Percentiles rank a stretch among this genome's conserved stretches.
phyloP scores from a whole-genome alignment of 2,113 vertebrate genomes.

The Hyaena hyaena region DNA sequence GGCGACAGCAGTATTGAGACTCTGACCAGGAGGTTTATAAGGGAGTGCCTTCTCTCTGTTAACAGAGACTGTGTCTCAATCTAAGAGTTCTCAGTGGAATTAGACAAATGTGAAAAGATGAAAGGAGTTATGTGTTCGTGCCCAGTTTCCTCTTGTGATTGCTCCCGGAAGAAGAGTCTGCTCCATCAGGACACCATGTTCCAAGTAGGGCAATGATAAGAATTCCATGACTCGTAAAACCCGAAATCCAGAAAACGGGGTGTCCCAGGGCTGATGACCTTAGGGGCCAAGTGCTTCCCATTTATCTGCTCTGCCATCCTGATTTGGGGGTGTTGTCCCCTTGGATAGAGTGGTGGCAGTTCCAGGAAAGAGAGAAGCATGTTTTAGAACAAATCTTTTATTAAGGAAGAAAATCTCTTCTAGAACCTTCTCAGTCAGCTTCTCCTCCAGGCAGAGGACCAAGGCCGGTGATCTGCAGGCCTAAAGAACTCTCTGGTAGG shows the following conservation, averaged over 20 bases:
- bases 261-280: too few relatives aligned
- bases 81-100: background rate
- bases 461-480: too few relatives aligned
- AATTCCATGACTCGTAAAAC: background rate
- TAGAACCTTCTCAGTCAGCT: too few relatives aligned
- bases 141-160: background rate
- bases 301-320: background rate
- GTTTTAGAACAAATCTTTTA: too few relatives aligned
- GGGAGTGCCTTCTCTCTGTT: background rate
- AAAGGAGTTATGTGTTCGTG: background rate
- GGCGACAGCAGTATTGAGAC: background rate
- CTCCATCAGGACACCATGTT: background rate
- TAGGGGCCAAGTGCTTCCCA: background rate
- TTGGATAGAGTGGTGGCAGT: too few relatives aligned
- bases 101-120: background rate
- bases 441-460: too few relatives aligned
- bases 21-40: background rate
- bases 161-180: background rate
- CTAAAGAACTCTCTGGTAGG: too few relatives aligned
- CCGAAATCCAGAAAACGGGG: background rate
- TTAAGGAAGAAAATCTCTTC: too few relatives aligned
- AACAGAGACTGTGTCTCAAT: too few relatives aligned
- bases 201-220: fast-evolving
- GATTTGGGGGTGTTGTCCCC: too few relatives aligned
- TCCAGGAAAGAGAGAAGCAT: too few relatives aligned